Conservation (phyloP, 1,140 invertebrate species). For the Thaumetopoea pityocampa region DNA sequence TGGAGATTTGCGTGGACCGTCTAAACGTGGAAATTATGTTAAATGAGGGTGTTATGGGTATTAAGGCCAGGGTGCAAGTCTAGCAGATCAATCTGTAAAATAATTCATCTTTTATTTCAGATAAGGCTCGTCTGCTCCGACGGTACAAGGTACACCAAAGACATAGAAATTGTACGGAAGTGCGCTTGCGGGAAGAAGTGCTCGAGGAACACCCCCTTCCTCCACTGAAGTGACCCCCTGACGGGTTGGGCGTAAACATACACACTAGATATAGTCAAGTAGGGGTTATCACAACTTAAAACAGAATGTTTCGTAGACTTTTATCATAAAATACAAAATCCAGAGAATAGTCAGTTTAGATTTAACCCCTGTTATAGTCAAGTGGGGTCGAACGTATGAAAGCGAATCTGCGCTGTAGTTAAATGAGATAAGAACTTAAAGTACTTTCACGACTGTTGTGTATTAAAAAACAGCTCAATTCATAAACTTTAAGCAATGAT, state of each 20-base stretch:
- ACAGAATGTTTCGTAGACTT: too few species aligned
- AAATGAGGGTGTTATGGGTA: neutral
- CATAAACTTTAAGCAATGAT: too few species aligned
- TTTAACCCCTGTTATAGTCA: too few species aligned
- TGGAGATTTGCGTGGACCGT: neutral
- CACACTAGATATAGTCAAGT: neutral
- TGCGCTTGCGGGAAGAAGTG: conserved; percentile 92
- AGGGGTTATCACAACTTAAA: neutral
- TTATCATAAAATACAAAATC: too few species aligned
- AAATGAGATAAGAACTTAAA: too few species aligned
- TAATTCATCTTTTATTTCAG: conserved; percentile 58
- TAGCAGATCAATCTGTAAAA: neutral
- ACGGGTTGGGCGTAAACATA: neutral
- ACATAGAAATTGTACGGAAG: conserved; percentile 96
- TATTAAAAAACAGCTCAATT: too few species aligned
- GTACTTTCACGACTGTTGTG: too few species aligned
- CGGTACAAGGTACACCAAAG: conserved; percentile 94
- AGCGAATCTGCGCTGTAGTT: too few species aligned
- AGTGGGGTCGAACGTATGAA: too few species aligned
- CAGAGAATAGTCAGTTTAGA: too few species aligned
- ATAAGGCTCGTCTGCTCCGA: conserved; percentile 93
- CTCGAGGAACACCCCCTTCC: conserved; percentile 76
- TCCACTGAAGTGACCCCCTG: conserved; percentile 32
- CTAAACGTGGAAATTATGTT: neutral
- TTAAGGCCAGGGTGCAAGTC: neutral